phyloP scores from a whole-genome alignment of 2,797 vertebrate species.

The Hemitrygon akajei region DNA sequence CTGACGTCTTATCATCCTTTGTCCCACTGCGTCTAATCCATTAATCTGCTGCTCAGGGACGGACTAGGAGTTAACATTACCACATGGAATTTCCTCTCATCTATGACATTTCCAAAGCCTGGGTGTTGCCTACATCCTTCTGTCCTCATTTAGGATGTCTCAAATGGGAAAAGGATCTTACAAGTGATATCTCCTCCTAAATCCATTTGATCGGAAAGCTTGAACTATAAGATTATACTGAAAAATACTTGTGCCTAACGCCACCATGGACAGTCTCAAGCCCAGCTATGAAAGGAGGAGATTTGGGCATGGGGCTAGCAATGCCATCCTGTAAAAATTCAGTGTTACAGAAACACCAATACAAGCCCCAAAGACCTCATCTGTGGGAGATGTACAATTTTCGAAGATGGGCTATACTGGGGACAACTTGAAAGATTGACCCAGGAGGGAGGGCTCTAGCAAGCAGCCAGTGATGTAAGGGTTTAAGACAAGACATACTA shows the following conservation, averaged over 20 bases:
- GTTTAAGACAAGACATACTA: too few relatives aligned
- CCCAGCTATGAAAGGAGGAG: too few relatives aligned
- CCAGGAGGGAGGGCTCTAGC: too few relatives aligned
- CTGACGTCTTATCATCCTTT: not conserved
- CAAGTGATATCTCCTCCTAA: not conserved
- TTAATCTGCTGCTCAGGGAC: not conserved
- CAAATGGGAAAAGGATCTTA: not conserved
- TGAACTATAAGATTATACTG: not conserved
- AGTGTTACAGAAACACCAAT: too few relatives aligned
- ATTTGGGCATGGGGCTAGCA: too few relatives aligned
- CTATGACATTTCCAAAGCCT: not conserved
- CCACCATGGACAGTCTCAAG: too few relatives aligned
- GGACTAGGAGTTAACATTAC: not conserved
- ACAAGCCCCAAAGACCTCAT: too few relatives aligned
- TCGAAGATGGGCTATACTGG: too few relatives aligned
- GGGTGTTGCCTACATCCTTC: conserved; percentile 12
- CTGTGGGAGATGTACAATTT: too few relatives aligned
- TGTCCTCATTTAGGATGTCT: not conserved
- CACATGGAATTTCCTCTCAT: not conserved
- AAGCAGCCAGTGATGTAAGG: too few relatives aligned
- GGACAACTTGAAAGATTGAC: too few relatives aligned
- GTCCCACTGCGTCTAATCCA: not conserved
- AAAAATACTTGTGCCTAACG: not conserved
- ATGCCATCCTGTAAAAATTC: too few relatives aligned
- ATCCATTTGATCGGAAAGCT: not conserved